Conservation (phyloP, 2,797 vertebrate genomes). For the Hybognathus amarus region DNA sequence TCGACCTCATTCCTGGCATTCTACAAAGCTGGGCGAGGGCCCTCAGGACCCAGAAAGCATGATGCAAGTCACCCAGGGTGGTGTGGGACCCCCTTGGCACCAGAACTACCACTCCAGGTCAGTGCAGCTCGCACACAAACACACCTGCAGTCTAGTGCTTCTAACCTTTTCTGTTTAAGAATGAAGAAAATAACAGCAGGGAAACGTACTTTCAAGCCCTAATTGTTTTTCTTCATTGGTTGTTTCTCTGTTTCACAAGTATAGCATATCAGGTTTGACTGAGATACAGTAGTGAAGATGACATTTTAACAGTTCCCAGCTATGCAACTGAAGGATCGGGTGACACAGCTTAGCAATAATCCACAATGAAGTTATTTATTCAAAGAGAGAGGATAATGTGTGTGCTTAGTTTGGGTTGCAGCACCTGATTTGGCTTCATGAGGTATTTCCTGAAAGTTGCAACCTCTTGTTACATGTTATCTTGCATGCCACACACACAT, state of each 20-base stretch:
- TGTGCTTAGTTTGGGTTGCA: slow-evolving; percentile 1
- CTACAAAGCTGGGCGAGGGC: slow-evolving; percentile 81
- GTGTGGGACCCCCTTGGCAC: slow-evolving; percentile 85
- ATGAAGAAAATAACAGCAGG: not conserved
- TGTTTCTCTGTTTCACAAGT: not conserved
- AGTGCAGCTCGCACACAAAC: slow-evolving; percentile 56
- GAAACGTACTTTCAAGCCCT: not conserved
- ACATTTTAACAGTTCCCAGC: not conserved
- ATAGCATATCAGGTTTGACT: not conserved
- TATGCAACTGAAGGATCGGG: not conserved
- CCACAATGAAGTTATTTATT: slow-evolving; percentile 30
- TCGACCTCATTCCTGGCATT: slow-evolving; percentile 95
- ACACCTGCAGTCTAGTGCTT: not conserved
- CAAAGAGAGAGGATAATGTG: slow-evolving; percentile 12
- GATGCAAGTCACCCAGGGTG: slow-evolving; percentile 89
- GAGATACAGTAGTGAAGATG: slow-evolving; percentile 6
- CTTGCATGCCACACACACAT: not conserved
- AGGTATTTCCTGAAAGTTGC: not conserved
- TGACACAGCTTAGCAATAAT: not conserved
- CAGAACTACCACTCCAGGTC: slow-evolving; percentile 90
- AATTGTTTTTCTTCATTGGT: not conserved
- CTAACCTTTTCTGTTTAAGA: not conserved
- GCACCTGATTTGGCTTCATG: slow-evolving; percentile 5
- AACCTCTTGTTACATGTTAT: not conserved
- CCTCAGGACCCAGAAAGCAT: slow-evolving; percentile 81